Evolutionary conservation across 2,888 invertebrate species (phyloP), one percentile per base, ranked within the genome.

Genomic region (Zaprionus obscuricornis): DNA sequence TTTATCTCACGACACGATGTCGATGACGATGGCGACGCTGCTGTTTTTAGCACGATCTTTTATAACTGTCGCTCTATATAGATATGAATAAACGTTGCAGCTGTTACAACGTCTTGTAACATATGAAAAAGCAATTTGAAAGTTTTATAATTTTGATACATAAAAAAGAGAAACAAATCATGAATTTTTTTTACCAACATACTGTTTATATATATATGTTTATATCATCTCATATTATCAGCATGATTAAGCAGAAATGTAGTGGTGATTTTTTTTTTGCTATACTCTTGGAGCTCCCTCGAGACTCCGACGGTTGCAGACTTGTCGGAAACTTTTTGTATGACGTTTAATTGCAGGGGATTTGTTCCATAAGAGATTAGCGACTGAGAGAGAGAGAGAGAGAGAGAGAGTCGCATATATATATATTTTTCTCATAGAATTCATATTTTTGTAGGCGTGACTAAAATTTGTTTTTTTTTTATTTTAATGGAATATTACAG

Each of bases 261-360:
- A 10, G 34, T 45, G 52, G 58, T 55, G 27, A 14, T 69, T 65
- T 49, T 65, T 57, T 14, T 31, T 37, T 24, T n/a, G 22, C 20
- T 18, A 33, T 6, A 47, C 27, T 1, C 14, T 8, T 26, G 6
- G 20, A 17, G 7, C 43, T 34, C 20, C 11, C 18, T 16, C 27
- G 20, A 18, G 10, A 29, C 13, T 67, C n/a, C n/a, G n/a, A n/a
- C n/a, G n/a, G 51, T 39, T 22, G 34, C 58, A 74, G 68, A 82
- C 72, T 75, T 72, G 10, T 33, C 54, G 85, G 83, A 85, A 82
- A 82, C 75, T 65, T 82, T 74, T 74, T 36, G 50, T 42, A 40
- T 56, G 46, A 46, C 18, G 57, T 24, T 27, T 75, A 27, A 52
- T 68, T 51, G 42, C 42, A 13, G 62, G 59, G 74, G 66, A 74